Evolutionary conservation across 2,797 vertebrate species (phyloP).

Genomic region (Aeoliscus strigatus): DNA sequence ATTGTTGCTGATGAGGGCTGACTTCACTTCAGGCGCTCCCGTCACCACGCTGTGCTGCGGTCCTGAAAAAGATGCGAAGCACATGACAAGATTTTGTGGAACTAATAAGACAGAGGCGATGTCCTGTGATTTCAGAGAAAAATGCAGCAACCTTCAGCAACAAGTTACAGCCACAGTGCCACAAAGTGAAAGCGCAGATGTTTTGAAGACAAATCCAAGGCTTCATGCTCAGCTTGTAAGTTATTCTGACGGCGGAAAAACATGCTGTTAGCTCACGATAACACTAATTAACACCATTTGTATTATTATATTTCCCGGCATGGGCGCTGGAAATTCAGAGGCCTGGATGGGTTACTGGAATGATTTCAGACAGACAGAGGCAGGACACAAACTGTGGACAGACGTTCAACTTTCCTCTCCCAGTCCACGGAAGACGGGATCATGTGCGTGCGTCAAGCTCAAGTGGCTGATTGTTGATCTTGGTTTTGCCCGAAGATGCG

Average conservation of each 20-base stretch:
- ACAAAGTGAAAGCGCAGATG: constrained; percentile 19
- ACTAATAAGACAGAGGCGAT: constrained; percentile 17
- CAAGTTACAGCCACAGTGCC: constrained; percentile 11
- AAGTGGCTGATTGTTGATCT: too few relatives aligned
- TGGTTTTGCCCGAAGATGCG: too few relatives aligned
- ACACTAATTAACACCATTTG: constrained; percentile 46
- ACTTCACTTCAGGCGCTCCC: constrained; percentile 44
- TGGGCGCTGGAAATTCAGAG: constrained; percentile 50
- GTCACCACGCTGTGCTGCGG: constrained; percentile 17
- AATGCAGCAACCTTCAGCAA: constrained; percentile 33
- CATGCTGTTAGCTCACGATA: too few relatives aligned
- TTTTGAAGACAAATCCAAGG: constrained; percentile 16
- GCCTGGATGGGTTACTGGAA: constrained; percentile 32
- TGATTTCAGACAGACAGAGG: constrained; percentile 31
- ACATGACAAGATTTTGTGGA: constrained; percentile 24
- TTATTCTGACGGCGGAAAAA: constrained; percentile 9
- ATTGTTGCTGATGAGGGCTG: constrained; percentile 57
- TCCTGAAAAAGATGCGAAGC: constrained; percentile 11
- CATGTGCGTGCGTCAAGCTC: constrained; percentile 4
- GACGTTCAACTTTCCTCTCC: constrained; percentile 37
- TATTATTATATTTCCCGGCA: constrained; percentile 35
- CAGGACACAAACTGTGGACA: constrained; percentile 32
- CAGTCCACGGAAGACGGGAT: constrained; percentile 9
- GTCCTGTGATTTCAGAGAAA: constrained; percentile 23
- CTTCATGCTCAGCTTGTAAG: neutral